These are phyloP conservation scores for Aphidoletes aphidimyza DNA, from an alignment of 2,888 invertebrate genomes.

Conservation along the genomic window DNA sequence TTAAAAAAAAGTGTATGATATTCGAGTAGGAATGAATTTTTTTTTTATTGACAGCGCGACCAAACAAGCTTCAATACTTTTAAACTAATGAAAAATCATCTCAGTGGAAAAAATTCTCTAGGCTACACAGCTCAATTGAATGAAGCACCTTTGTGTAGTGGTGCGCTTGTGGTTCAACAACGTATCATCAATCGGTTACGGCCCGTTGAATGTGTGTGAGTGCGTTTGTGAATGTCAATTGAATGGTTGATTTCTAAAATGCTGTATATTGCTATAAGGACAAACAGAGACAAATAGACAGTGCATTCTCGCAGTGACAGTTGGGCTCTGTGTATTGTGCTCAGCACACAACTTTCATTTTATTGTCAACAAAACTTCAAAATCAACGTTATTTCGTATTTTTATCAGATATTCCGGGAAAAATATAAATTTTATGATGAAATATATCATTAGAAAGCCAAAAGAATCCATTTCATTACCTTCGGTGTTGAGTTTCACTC, in stretches of 20 bases:
- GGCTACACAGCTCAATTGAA: conserved; percentile 21
- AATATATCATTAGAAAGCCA: too few species aligned
- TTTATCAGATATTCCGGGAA: too few species aligned
- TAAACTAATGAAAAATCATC: conserved; percentile 30
- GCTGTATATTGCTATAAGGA: background rate
- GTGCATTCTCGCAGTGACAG: background rate
- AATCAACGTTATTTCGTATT: too few species aligned
- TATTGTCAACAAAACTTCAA: too few species aligned
- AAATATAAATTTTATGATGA: background rate
- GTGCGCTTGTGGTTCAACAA: conserved; percentile 25
- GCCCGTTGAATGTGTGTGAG: background rate
- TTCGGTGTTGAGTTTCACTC: too few species aligned
- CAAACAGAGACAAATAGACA: background rate
- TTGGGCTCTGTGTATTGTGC: background rate
- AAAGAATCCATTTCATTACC: background rate
- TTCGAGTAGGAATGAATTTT: conserved; percentile 29
- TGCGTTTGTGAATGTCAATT: background rate
- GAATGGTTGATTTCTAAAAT: background rate
- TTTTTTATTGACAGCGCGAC: conserved; percentile 48
- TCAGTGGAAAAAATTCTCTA: conserved; percentile 20
- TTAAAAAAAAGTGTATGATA: background rate
- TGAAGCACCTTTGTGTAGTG: background rate
- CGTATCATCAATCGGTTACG: background rate
- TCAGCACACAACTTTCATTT: too few species aligned
- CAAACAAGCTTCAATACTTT: conserved; percentile 47